Conservation (phyloP, 2,888 invertebrate species). For the Laothoe populi region DNA sequence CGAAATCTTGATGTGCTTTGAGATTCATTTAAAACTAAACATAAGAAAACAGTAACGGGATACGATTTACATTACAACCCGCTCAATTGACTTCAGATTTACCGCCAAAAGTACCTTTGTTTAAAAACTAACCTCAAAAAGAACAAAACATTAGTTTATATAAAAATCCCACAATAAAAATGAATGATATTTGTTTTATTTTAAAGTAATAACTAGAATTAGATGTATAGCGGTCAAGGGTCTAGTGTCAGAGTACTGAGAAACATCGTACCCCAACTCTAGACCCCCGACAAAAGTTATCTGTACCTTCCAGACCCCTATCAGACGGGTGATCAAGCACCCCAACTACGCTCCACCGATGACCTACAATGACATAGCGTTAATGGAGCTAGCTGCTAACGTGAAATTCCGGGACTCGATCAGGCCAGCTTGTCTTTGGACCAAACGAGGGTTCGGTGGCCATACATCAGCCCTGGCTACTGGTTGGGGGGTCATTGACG, state of each 20-base stretch:
- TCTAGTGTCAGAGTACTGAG: too few relatives aligned
- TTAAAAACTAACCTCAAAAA: too few relatives aligned
- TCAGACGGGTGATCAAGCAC: conserved; percentile 75
- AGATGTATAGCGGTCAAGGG: too few relatives aligned
- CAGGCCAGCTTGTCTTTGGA: conserved; percentile 87
- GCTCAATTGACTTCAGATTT: background rate
- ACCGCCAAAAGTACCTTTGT: background rate
- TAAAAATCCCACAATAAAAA: too few relatives aligned
- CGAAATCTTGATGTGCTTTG: too few relatives aligned
- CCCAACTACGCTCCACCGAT: conserved; percentile 81
- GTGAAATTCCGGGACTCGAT: conserved; percentile 79
- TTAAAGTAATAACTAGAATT: too few relatives aligned
- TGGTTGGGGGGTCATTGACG: conserved; percentile 86
- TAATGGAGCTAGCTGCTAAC: conserved; percentile 80
- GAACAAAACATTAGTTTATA: too few relatives aligned
- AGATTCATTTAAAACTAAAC: too few relatives aligned
- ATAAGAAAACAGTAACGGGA: too few relatives aligned
- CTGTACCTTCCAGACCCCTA: conserved; percentile 62
- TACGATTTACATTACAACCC: too few relatives aligned
- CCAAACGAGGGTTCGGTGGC: conserved; percentile 50
- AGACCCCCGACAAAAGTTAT: too few relatives aligned
- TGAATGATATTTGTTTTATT: too few relatives aligned
- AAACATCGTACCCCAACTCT: background rate
- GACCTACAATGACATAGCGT: conserved; percentile 88
- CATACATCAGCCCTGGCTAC: conserved; percentile 83